phyloP scores from a whole-genome alignment of 2,888 invertebrate genomes.

The Apodemia duryi region DNA sequence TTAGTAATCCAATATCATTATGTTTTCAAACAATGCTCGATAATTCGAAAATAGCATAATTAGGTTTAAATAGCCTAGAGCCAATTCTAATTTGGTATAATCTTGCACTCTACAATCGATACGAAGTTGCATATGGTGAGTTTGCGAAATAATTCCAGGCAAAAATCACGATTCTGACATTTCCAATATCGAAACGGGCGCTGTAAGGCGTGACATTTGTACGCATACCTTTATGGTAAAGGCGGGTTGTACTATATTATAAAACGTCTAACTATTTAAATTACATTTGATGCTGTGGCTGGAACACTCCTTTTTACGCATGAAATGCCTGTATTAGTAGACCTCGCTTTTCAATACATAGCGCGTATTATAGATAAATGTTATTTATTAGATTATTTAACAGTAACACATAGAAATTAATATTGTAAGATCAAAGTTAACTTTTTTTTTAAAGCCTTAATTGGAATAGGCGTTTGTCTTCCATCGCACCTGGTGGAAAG shows the following conservation, averaged over 20 bases:
- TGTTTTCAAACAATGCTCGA: not conserved
- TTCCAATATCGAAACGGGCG: conserved; percentile 63
- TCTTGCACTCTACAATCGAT: conserved; percentile 6
- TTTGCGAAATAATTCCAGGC: conserved; percentile 67
- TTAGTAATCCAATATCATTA: not conserved
- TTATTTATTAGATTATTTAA: no score
- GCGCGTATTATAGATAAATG: no score
- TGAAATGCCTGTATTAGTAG: no score
- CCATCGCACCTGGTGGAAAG: no score
- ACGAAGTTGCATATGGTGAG: conserved; percentile 36
- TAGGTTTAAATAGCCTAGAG: not conserved
- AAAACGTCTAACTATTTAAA: not conserved
- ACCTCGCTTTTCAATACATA: no score
- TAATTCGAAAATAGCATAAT: not conserved
- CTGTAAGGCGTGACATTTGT: conserved; percentile 66
- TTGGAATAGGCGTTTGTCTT: no score
- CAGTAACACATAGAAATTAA: no score
- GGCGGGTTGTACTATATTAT: not conserved
- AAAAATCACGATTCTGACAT: conserved; percentile 78
- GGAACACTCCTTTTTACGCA: no score
- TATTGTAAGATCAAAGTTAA: no score
- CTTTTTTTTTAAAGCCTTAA: no score
- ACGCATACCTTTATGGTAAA: conserved; percentile 44
- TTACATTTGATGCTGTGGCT: no score
- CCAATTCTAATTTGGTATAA: conserved; percentile 3